Base-by-base conservation (phyloP, 2,113 vertebrate genomes). In the Podarcis raffonei region DNA sequence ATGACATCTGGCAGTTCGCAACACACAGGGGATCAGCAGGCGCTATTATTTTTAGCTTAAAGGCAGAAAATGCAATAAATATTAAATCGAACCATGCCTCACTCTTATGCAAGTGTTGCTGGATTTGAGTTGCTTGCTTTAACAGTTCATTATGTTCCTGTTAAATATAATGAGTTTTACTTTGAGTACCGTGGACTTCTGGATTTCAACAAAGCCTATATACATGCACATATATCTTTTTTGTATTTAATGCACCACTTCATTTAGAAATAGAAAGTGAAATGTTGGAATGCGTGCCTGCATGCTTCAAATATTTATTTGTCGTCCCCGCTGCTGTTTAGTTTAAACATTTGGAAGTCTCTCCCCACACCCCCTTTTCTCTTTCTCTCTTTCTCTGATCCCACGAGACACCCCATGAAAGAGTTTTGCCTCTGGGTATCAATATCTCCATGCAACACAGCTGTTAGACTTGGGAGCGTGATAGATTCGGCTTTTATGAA, bases 231-330 rank as follows among this genome's bases (percentile, higher is more conserved):
- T 42, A 53, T 53, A 53, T 25, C 1, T 57, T 57, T 30, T 71
- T n/a, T 22, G 23, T 93, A 89, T 94, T 95, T 94, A 90, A 94
- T 91, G 91, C 42, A 71, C 16, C 85, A 30, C 79, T 91, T 95
- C 89, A 88, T 93, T 94, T 92, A 91, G 90, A 90, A 95, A 94
- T 94, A 93, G 94, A 91, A 94, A 94, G 89, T 89, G 87, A 87
- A 80, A 80, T 91, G 59, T 92, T 89, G 84, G 90, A 93, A 62
- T 89, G 85, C 83, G 83, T 53, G 79, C 84, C 92, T 94, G 71
- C 42, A 13, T 27, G 83, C 85, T 90, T 95, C 94, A 95, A 94
- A 95, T 95, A 95, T 95, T 95, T 96, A 95, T 94, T 95, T 95
- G 94, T 95, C 92, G 90, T 91, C 91, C 39, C 86, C 89, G 23